Evolutionary conservation across 2,797 vertebrate species (phyloP), one percentile per base, ranked within the genome.

Genomic region (Ara ararauna): DNA sequence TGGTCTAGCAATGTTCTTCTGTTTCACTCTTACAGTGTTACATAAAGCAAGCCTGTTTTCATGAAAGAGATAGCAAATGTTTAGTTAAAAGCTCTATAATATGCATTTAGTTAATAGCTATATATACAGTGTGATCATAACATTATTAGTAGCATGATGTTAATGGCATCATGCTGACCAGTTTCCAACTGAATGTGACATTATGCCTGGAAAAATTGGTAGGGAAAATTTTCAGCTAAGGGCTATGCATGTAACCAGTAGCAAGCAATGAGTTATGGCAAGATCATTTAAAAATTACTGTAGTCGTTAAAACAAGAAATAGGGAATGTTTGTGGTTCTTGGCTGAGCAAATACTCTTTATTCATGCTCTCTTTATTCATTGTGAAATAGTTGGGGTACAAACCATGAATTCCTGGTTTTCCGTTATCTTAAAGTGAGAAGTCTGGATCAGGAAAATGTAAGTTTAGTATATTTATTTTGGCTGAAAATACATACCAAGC

Each of bases 311-410:
- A 82, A 67, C 32, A 85, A 94, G 84, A 71, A 90, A 36, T 13
- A 90, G 83, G 92, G 71, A 42, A 80, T 96, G 84, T 93, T 80
- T 96, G 81, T 85, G 86, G 61, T 77, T 96, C 72, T 80, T 91
- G 72, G 82, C n/a, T 93, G 86, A 95, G 90, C 92, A 95, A 90
- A 77, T 90, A 40, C 75, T 95, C 83, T 95, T 90, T 65, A 89
- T 60, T 60, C 56, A 92, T 93, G 84, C 92, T 95, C 85, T 92
- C 80, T 93, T 95, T 93, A 89, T 94, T 92, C 89, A 18, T 84
- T 96, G 82, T 95, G 93, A 94, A 95, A 91, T 91, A 94, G 90
- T 92, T 96, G 95, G 92, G 94, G 92, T 95, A 78, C 83, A 96
- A 58, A 77, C 89, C 82, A 95, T 40, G 58, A 93, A 88, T 89